A percentile compares a stretch with the other conserved stretches of the same genome.
Evolutionary conservation across 1,140 invertebrate genomes (phyloP).

Genomic region (Anoplolepis gracilipes): DNA sequence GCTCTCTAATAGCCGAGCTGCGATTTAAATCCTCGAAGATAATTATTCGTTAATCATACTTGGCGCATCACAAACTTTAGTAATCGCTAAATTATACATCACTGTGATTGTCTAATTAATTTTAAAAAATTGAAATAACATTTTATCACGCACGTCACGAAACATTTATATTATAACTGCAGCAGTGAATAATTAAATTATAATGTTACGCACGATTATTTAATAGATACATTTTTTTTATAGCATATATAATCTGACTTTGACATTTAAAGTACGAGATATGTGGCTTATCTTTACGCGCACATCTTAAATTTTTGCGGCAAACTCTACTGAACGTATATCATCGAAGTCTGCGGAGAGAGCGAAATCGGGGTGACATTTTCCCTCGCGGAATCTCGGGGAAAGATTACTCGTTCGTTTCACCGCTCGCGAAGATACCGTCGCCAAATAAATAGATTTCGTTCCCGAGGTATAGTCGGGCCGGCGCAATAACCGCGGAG

Average conservation of each 20-base stretch:
- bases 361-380: slow-evolving; percentile 39
- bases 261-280: neutral
- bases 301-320: neutral
- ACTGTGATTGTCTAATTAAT: neutral
- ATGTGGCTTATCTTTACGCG: neutral
- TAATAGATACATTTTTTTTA: neutral
- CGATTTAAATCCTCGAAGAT: neutral
- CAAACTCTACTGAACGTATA: neutral
- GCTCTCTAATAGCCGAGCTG: neutral
- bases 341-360: neutral
- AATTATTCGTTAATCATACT: neutral
- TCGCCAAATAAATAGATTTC: slow-evolving; percentile 57
- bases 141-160: neutral
- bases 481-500: slow-evolving; percentile 33
- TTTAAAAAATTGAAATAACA: neutral
- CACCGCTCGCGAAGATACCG: slow-evolving; percentile 31
- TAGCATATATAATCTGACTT: neutral
- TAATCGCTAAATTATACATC: neutral
- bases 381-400: slow-evolving; percentile 25
- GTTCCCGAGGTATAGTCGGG: neutral
- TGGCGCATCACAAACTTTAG: too few relatives aligned
- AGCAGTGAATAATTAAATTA: neutral
- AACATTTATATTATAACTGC: neutral
- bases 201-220: neutral
- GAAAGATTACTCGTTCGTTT: slow-evolving; percentile 48